Evolutionary conservation across 2,113 vertebrate genomes (phyloP), one percentile per base, ranked within the genome.

Genomic region (Hemiscyllium ocellatum): DNA sequence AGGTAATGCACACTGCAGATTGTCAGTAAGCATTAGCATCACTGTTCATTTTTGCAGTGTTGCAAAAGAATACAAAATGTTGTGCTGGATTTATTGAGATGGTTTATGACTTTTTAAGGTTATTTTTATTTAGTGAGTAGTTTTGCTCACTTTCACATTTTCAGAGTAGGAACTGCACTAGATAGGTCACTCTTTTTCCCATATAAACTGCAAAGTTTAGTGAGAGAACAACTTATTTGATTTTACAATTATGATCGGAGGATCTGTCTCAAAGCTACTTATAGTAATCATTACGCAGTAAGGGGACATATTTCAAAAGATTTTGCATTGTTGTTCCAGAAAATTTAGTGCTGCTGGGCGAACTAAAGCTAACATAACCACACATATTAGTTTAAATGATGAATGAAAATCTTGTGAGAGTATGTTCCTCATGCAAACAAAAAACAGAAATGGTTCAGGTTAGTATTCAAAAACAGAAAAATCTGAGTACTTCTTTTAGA

Each of bases 11-110:
- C 94, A 52, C 68, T 72, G 69, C 94, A 95, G 69, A 95, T 52
- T 70, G 94, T 95, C 94, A 95, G 94, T 95, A 95, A 52, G 69
- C 94, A 95, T 95, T 95, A 95, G 68, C 13, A 52, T 70, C 94
- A 95, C 52, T 52, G 47, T 72, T 70, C 33, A 2, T 93, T 29
- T 95, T 42, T 50, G 68, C 37, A 26, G 42, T 29, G 68, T 95
- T 72, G 26, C 68, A 95, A 70, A 52, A 69, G 4, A 50, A 70
- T 95, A 95, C 42, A 72, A 95, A 70, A 95, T 72, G 13, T 26
- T 19, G 47, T 52, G 94, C 69, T 95, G 94, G 94, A 76, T 95
- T 95, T 33, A 95, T 52, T 95, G 94, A 72, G 94, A 29, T 52
- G 42, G 37, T 95, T 95, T 95, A 76, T 95, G 94, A 95, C 68